Conservation (phyloP, 37 sponge, comb jelly and placozoan genomes). For the Haliclona indistincta region DNA sequence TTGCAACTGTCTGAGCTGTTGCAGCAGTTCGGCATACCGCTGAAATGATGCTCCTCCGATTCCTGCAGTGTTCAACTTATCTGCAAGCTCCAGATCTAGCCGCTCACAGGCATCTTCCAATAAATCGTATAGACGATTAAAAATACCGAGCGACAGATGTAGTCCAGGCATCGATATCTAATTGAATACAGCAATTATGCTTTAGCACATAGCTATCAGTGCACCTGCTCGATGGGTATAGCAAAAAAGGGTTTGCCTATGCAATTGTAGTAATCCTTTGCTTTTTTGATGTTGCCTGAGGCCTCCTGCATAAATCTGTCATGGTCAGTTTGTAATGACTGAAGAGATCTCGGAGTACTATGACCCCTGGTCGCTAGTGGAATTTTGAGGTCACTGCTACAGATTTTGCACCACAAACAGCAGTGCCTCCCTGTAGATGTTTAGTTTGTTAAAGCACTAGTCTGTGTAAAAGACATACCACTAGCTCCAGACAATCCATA, state of each 20-base stretch:
- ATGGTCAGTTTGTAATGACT: neutral
- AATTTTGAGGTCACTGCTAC: neutral
- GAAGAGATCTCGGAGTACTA: neutral
- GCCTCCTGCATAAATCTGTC: neutral
- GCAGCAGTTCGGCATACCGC: neutral
- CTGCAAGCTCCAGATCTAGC: conserved; percentile 24
- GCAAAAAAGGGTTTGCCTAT: conserved; percentile 3
- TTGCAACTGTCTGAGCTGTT: neutral
- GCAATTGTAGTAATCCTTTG: neutral
- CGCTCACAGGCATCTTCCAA: conserved; percentile 26
- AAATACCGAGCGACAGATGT: conserved; percentile 32
- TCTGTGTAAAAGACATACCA: too few species aligned
- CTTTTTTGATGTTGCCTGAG: too few species aligned
- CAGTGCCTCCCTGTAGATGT: neutral
- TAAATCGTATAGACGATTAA: conserved; percentile 13
- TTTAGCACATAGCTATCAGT: too few species aligned
- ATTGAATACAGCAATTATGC: too few species aligned
- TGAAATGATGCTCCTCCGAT: conserved; percentile 5
- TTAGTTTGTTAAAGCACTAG: neutral
- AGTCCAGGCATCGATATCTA: conserved; percentile 48
- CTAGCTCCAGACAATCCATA: conserved; percentile 16
- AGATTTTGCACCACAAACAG: conserved; percentile 7
- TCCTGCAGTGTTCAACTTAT: conserved; percentile 1
- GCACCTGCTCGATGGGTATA: neutral
- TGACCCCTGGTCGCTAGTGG: neutral